These are phyloP conservation scores for Cataglyphis livida DNA, from an alignment of 2,888 invertebrate genomes.

Conservation along the genomic window DNA sequence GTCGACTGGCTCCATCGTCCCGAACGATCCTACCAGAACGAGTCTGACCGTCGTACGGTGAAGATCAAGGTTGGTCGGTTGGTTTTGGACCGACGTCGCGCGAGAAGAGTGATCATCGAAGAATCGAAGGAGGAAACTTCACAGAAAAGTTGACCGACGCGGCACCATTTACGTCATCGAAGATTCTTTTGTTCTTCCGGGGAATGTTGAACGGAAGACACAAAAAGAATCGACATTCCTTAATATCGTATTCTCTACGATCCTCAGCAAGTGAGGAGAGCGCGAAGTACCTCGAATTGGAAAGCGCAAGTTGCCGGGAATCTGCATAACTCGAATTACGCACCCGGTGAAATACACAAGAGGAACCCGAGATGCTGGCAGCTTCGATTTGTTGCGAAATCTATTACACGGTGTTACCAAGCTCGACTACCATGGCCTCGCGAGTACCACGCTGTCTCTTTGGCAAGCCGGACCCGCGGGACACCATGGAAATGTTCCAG, in stretches of 20 bases:
- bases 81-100: slow-evolving; percentile 13
- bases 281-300: neutral
- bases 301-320: neutral
- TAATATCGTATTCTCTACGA: neutral
- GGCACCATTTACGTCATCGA: neutral
- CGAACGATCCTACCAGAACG: slow-evolving; percentile 70
- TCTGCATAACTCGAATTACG: neutral
- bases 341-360: slow-evolving; percentile 45
- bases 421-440: slow-evolving; percentile 77
- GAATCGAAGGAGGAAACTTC: slow-evolving; percentile 48
- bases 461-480: slow-evolving; percentile 88
- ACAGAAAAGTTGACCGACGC: slow-evolving; percentile 61
- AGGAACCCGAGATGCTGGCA: slow-evolving; percentile 79
- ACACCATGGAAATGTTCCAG: slow-evolving; percentile 87
- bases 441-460: slow-evolving; percentile 87
- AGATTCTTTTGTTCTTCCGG: neutral
- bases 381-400: slow-evolving; percentile 82
- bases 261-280: neutral
- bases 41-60: slow-evolving; percentile 77
- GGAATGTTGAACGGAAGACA: neutral
- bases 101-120: neutral
- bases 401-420: slow-evolving; percentile 80
- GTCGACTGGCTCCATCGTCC: slow-evolving; percentile 43
- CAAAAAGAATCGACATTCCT: neutral
- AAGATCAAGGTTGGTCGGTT: slow-evolving; percentile 57